Percentiles rank a stretch among this genome's conserved stretches.
Evolutionary conservation across 2,797 vertebrate species (phyloP).

Genomic region (Pristis pectinata): DNA sequence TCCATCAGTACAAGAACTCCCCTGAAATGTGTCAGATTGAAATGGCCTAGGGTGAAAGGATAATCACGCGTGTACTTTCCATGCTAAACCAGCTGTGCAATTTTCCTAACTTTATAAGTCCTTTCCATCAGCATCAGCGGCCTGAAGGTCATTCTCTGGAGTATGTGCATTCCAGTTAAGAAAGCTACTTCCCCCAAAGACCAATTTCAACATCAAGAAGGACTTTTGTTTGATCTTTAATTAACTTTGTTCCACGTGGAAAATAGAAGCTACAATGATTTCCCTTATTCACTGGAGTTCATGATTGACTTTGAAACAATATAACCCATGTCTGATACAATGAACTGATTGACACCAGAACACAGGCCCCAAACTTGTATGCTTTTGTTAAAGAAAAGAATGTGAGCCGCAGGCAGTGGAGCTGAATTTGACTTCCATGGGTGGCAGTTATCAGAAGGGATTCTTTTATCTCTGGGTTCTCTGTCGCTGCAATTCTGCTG

Average conservation of each 20-base stretch:
- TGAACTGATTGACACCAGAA: neutral
- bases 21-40: neutral
- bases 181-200: neutral
- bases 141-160: neutral
- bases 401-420: neutral
- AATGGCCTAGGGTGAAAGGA: conserved; percentile 6
- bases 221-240: neutral
- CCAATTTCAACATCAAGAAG: neutral
- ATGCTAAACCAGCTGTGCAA: neutral
- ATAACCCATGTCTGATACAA: neutral
- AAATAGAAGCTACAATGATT: neutral
- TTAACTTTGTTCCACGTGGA: neutral
- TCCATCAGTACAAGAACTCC: neutral
- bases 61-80: neutral
- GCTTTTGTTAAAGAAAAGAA: neutral
- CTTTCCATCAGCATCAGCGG: neutral
- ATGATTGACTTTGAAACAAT: neutral
- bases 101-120: neutral
- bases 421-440: neutral
- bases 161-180: neutral
- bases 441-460: too few species aligned
- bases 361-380: neutral
- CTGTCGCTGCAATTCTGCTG: neutral
- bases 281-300: neutral
- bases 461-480: neutral